Evolutionary conservation across 2,797 vertebrate species (phyloP), one percentile per base, ranked within the genome.

Genomic region (Pangasius macronema): DNA sequence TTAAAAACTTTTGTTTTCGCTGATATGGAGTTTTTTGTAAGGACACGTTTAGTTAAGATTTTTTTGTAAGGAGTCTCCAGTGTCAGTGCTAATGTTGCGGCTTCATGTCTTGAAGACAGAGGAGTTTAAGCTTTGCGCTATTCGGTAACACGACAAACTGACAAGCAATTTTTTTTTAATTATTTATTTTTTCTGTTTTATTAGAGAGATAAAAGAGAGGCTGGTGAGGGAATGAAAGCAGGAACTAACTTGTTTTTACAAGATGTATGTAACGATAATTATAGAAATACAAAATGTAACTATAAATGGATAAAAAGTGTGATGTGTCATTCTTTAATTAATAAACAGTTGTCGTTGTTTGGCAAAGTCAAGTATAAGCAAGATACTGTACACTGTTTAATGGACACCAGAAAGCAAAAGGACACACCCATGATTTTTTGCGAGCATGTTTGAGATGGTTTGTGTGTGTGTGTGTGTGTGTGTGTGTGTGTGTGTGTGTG

Each of bases 381-480:
- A 53, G 16, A 33, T 14, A 61, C 2, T 81, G 10, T 61, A 42
- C 18, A 59, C 33, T 22, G 6, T 77, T 30, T 77, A 53, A 77
- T n/a, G 11, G 42, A 14, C 24, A n/a, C 24, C 73, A 49, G 2
- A 14, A 16, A 20, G 73, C 27, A 13, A 10, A 39, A n/a, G 42
- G 49, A 53, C 46, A 51, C 27, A 3, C 73, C 72, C 46, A 53
- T 16, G 42, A 51, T 76, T 51, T 76, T 76, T 51, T 76, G 3
- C 27, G 39, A 73, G 70, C 7, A 0, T 72, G 72, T 86, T 33
- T 59, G 55, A 3, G 57, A 33, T 22, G 33, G 36, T 63, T 18
- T 83, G 63, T 27, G 13, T 53, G 49, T n/a, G 80, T 49, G 68
- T 90, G 55, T 53, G 51, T 85, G 68, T 82, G 42, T 85, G 70